Evolutionary conservation across 2,888 invertebrate species (phyloP).

Genomic region (Luperina testacea): DNA sequence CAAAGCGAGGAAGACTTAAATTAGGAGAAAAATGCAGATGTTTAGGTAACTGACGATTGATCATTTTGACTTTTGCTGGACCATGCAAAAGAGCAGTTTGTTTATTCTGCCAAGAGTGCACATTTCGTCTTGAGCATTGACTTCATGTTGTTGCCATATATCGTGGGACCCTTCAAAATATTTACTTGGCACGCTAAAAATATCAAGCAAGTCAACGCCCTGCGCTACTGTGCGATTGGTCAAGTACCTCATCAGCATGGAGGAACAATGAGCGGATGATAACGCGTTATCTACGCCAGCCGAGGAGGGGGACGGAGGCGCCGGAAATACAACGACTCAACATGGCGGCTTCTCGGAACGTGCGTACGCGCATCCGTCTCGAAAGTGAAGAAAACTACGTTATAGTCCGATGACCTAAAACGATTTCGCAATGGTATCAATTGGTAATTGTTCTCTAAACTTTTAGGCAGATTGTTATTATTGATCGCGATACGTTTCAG

Average conservation of each 20-base stretch:
- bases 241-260: constrained; percentile 81
- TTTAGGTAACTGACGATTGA: background rate
- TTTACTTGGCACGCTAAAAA: constrained; percentile 74
- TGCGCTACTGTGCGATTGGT: constrained; percentile 76
- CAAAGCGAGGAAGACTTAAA: constrained; percentile 7
- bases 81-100: constrained; percentile 6
- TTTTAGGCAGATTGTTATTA: constrained; percentile 39
- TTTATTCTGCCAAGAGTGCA: constrained; percentile 17
- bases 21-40: constrained; percentile 8
- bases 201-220: constrained; percentile 83
- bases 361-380: constrained; percentile 75
- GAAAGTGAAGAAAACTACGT: constrained; percentile 69
- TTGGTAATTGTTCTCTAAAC: constrained; percentile 33
- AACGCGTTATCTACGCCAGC: constrained; percentile 85
- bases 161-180: constrained; percentile 61
- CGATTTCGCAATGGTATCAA: constrained; percentile 51
- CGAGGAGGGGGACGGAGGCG: constrained; percentile 74
- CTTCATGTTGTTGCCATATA: constrained; percentile 38
- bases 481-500: constrained; percentile 33
- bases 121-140: constrained; percentile 31
- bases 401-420: constrained; percentile 59
- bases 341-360: constrained; percentile 81
- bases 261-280: constrained; percentile 89
- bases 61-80: background rate
- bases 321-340: constrained; percentile 82